A percentile compares a stretch with the other conserved stretches of the same genome.
These are phyloP conservation scores for Trichogramma pretiosum DNA, from an alignment of 1,140 invertebrate species.

Conservation along the genomic window DNA sequence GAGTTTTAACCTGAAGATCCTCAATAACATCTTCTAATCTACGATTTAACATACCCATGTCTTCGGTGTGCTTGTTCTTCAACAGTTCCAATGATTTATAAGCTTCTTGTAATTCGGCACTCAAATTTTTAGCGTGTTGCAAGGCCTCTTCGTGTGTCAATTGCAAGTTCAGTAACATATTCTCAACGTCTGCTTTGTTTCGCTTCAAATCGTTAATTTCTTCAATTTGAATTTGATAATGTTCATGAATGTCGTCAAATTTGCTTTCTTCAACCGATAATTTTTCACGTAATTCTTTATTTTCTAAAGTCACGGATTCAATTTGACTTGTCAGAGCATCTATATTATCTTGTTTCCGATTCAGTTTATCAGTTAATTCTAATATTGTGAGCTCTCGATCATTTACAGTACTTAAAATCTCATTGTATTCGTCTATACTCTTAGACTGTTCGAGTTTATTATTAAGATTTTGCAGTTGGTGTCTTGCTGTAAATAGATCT, in stretches of 20 bases:
- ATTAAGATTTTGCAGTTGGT: constrained; percentile 18
- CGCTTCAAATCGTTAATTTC: constrained; percentile 20
- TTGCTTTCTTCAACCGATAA: constrained; percentile 26
- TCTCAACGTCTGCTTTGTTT: constrained; percentile 34
- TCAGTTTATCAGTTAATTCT: constrained; percentile 37
- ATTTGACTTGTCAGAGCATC: constrained; percentile 27
- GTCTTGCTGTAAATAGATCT: constrained; percentile 23
- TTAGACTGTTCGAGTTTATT: constrained; percentile 22
- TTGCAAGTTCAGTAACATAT: constrained; percentile 33
- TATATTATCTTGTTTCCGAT: constrained; percentile 28
- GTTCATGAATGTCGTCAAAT: constrained; percentile 10
- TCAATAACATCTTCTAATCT: constrained; percentile 29
- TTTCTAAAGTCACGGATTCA: constrained; percentile 24
- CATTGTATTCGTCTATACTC: constrained; percentile 36
- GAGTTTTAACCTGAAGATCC: constrained; percentile 24
- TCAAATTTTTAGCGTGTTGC: constrained; percentile 32
- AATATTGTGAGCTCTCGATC: constrained; percentile 29
- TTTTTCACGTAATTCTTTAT: constrained; percentile 22
- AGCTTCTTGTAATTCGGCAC: constrained; percentile 40
- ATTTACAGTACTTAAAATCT: constrained; percentile 36
- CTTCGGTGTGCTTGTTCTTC: constrained; percentile 30
- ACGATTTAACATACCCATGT: constrained; percentile 27
- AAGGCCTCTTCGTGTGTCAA: constrained; percentile 29
- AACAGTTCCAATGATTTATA: constrained; percentile 45
- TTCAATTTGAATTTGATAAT: constrained; percentile 28